A percentile compares a stretch with the other conserved stretches of the same genome.
These are phyloP conservation scores for Calvadosia cruxmelitensis DNA, from an alignment of 30 jellyfish, hydroid and myxozoan genomes.

Conservation along the genomic window DNA sequence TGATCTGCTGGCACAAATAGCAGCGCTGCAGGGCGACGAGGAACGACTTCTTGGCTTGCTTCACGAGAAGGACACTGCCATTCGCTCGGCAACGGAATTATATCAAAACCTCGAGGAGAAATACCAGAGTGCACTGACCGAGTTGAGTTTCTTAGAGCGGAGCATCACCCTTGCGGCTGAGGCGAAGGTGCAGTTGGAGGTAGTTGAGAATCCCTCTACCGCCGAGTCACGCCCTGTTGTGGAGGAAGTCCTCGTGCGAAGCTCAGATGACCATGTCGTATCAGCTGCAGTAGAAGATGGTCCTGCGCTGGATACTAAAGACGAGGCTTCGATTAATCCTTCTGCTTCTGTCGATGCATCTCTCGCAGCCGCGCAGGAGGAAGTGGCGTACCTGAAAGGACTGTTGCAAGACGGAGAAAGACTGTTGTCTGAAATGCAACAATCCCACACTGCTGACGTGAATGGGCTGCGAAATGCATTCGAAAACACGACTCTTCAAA, in stretches of 20 bases:
- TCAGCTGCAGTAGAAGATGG: too few relatives aligned
- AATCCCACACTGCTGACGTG: not conserved
- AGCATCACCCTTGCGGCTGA: too few relatives aligned
- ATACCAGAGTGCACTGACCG: not conserved
- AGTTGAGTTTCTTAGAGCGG: too few relatives aligned
- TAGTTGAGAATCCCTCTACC: too few relatives aligned
- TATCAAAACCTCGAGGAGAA: conserved; percentile 6
- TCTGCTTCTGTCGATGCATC: too few relatives aligned
- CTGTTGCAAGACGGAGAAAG: not conserved
- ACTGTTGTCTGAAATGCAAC: not conserved
- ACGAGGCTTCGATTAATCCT: too few relatives aligned
- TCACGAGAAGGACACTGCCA: conserved; percentile 35
- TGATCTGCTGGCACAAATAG: conserved; percentile 37
- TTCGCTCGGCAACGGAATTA: not conserved
- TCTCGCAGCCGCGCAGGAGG: too few relatives aligned
- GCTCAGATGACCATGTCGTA: too few relatives aligned
- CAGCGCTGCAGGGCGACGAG: conserved; percentile 60
- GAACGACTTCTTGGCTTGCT: conserved; percentile 44
- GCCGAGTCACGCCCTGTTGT: too few relatives aligned
- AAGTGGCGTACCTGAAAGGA: not conserved
- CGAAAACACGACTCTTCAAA: not conserved
- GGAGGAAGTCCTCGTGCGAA: too few relatives aligned
- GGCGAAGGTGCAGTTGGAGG: too few relatives aligned
- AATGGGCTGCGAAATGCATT: not conserved
- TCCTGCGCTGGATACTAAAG: too few relatives aligned